phyloP scores from a whole-genome alignment of 2,888 invertebrate genomes.

The Ichneumoninae sp. region DNA sequence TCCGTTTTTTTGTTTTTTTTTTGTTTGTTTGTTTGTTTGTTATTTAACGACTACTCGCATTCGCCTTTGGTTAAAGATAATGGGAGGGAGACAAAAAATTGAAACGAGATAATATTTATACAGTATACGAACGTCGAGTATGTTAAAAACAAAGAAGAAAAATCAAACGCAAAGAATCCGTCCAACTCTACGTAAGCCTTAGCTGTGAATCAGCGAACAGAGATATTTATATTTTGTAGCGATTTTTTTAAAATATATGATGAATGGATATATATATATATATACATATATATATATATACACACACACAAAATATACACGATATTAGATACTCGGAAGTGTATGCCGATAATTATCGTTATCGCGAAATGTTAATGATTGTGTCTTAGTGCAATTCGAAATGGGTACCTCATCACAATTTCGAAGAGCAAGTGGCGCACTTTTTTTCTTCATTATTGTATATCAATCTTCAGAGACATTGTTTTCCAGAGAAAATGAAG shows the following conservation, averaged over 20 bases:
- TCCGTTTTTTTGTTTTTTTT: not conserved
- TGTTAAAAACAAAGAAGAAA: conserved; percentile 27
- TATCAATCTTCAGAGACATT: not conserved
- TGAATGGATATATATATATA: conserved; percentile 71
- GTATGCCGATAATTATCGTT: not conserved
- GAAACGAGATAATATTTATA: conserved; percentile 48
- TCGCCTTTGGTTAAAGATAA: conserved; percentile 6
- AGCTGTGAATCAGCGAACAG: conserved; percentile 75
- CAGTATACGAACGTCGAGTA: conserved; percentile 25
- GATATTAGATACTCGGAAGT: not conserved
- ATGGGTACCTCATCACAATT: conserved; percentile 6
- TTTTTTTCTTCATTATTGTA: conserved; percentile 9
- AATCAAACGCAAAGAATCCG: conserved; percentile 74
- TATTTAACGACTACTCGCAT: conserved; percentile 53
- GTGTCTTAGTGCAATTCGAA: not conserved
- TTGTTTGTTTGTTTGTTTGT: conserved; percentile 53
- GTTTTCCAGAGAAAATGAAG: conserved; percentile 38
- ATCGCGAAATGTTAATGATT: not conserved
- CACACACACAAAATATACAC: conserved; percentile 10
- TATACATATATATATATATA: conserved; percentile 66
- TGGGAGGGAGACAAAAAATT: conserved; percentile 16
- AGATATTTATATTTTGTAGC: conserved; percentile 78
- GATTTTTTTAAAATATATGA: conserved; percentile 64
- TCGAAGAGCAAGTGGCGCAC: conserved; percentile 20
- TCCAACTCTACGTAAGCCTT: conserved; percentile 81